phyloP scores from a whole-genome alignment of 2,888 invertebrate species.

The Clunio marinus region DNA sequence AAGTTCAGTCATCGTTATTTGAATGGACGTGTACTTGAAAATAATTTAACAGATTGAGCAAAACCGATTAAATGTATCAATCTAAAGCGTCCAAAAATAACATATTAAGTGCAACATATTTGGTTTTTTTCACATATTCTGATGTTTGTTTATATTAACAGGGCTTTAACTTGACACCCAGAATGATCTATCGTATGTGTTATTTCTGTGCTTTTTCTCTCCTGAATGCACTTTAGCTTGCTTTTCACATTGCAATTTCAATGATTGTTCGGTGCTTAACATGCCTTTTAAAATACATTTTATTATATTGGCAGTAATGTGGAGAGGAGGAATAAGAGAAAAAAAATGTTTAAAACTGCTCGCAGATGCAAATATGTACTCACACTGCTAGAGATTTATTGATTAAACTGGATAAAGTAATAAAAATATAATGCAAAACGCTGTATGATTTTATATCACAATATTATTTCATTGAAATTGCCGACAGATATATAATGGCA shows the following conservation, averaged over 20 bases:
- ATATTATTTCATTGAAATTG: constrained; percentile 39
- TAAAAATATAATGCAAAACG: constrained; percentile 34
- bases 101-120: constrained; percentile 39
- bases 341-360: constrained; percentile 29
- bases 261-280: constrained; percentile 23
- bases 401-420: constrained; percentile 32
- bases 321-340: not conserved
- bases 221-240: constrained; percentile 11
- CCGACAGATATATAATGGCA: constrained; percentile 33
- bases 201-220: not conserved
- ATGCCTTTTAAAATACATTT: constrained; percentile 34
- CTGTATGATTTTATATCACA: constrained; percentile 38
- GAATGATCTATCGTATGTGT: constrained; percentile 31
- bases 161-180: constrained; percentile 29
- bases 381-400: constrained; percentile 38
- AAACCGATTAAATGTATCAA: constrained; percentile 37
- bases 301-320: constrained; percentile 29
- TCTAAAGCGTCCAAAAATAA: constrained; percentile 32
- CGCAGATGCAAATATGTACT: constrained; percentile 36
- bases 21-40: too few species aligned
- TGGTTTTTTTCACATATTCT: constrained; percentile 31
- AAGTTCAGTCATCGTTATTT: too few species aligned
- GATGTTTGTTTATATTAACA: constrained; percentile 37
- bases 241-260: constrained; percentile 15
- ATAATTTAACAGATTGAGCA: not conserved